Evolutionary conservation across 1,140 invertebrate species (phyloP), one percentile per base, ranked within the genome.

Genomic region (Hypothenemus hampei): DNA sequence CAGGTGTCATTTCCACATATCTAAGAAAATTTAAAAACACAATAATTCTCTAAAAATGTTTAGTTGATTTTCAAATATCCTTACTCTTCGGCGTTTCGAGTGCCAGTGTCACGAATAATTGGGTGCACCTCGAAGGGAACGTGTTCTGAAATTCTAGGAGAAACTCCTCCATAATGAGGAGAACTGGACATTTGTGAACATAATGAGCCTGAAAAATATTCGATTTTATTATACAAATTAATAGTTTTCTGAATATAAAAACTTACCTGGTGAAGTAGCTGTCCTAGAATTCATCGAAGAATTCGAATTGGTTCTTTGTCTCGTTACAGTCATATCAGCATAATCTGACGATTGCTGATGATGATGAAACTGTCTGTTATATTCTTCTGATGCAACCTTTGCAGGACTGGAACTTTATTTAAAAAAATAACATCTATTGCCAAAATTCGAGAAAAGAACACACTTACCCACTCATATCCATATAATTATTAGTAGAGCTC

Each of bases 1-100:
- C 64, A 3, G 62, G 77, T 0, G 75, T 73, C 81, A 83, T 84
- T 53, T 82, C 79, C 1, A 83, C 77, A 59, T 83, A 83, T 2
- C 45, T 45, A 20, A 26, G 18, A 31, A n/a, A 8, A 13, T 31
- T 13, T 13, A 8, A 31, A 39, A 31, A 31, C 26, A 37, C 8
- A 11, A 16, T 37, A 8, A 15, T n/a, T 37, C 13, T 37, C 35
- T 31, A 31, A 31, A 1, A 1, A 31, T 1, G 26, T 31, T 31
- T 13, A 8, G 1, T 31, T n/a, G n/a, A n/a, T n/a, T n/a, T n/a
- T 31, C 3, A 31, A 31, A 11, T 13, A 31, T 8, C 10, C 26
- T 31, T 31, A 13, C 26, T 13, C 26, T 13, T 31, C 26, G 13
- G 13, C 13, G n/a, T 31, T n/a, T 37, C n/a, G 35, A 37, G 8